Conservation (phyloP, 23 tunicate genomes). For the Phallusia fumigata region DNA sequence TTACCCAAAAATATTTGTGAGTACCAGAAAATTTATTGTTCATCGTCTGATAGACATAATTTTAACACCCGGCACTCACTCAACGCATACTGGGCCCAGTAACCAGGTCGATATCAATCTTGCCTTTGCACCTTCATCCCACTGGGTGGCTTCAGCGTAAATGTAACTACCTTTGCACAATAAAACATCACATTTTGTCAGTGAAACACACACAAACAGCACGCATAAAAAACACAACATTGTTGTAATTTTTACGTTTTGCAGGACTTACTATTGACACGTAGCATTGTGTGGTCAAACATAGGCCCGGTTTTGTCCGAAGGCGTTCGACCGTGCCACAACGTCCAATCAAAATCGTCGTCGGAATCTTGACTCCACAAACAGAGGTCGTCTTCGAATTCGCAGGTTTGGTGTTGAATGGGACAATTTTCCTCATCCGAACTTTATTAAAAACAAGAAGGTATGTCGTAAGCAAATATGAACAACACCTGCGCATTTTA, state of each 20-base stretch:
- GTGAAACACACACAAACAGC: not conserved
- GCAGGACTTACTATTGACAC: slow-evolving; percentile 59
- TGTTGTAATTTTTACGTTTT: not conserved
- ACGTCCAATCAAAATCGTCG: slow-evolving; percentile 86
- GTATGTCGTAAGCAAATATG: too few species aligned
- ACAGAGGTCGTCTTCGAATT: slow-evolving; percentile 72
- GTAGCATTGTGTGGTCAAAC: slow-evolving; percentile 60
- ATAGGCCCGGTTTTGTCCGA: slow-evolving; percentile 77
- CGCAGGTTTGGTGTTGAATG: slow-evolving; percentile 47
- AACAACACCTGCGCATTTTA: not conserved
- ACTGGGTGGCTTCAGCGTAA: slow-evolving; percentile 78
- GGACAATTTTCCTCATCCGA: slow-evolving; percentile 83
- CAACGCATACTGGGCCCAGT: slow-evolving; percentile 60
- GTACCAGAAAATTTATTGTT: too few species aligned
- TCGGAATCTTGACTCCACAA: slow-evolving; percentile 78
- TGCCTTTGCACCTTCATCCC: slow-evolving; percentile 57
- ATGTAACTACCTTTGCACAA: slow-evolving; percentile 61
- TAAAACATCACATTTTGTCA: not conserved
- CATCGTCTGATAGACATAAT: not conserved
- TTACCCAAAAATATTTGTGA: too few species aligned
- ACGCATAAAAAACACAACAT: not conserved
- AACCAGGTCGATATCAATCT: slow-evolving; percentile 53
- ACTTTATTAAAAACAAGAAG: slow-evolving; percentile 19
- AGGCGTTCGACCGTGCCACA: slow-evolving; percentile 58
- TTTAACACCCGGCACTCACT: slow-evolving; percentile 23